Base-by-base conservation (phyloP, 2,797 vertebrate genomes). In the Urophycis tenuis region DNA sequence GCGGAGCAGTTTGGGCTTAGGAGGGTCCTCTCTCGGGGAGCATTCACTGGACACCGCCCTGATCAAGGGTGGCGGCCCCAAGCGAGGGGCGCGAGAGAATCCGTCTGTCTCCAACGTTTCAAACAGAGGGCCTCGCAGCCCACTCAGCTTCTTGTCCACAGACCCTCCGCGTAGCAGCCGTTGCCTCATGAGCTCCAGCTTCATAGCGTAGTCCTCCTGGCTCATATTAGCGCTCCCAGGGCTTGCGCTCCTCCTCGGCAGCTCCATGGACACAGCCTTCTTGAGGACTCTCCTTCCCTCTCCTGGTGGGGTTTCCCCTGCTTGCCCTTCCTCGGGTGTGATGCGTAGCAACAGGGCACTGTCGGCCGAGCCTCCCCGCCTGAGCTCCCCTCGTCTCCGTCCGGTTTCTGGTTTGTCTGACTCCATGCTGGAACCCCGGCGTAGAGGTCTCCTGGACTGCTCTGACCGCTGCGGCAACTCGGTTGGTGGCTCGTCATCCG, bases 111-210 rank as follows among this genome's bases (percentile, higher is more conserved):
- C 95, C 71, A 99, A 88, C 3, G 96, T 98, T 91, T 99, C 98
- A 84, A 99, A 85, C 71, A 99, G 91, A 17, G 98, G 98, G 3
- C 97, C 98, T 74, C 98, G 91, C 31, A 99, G 90, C 77, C 98
- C 97, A 1, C 98, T 98, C 93, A 99, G 94, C 85, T 98, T 99
- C 81, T 95, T 93, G 6, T 98, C 97, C 74, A 93, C 93, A 0
- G 95, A 90, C 36, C 94, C 91, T 0, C 96, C 96, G 70, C 95
- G 91, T 29, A 97, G 92, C 77, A 99, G 91, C 73, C 96, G 89
- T 85, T 99, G 96, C 80, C 97, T 94, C 95, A 99, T 96, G 73
- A 95, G 87, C 87, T 99, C 96, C 78, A 99, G 89, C 86, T 97
- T 96, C 77, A 97, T 93, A 41, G 95, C 93, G 0, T 97, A 96